Conservation (phyloP, 2,113 vertebrate genomes). For the Sebastes fasciatus region DNA sequence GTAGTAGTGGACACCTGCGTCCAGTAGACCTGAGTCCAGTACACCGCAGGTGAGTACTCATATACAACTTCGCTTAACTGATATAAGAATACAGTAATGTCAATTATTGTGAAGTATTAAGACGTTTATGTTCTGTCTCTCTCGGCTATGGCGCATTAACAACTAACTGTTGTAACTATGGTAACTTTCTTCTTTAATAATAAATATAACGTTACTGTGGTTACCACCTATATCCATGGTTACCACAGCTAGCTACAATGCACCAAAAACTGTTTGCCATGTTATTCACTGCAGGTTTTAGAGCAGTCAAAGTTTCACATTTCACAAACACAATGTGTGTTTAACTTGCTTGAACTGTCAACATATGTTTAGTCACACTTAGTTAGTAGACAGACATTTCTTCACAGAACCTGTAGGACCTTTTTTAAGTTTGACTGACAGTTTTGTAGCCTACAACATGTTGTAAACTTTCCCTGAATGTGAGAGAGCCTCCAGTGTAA, state of each 20-base stretch:
- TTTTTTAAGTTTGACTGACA: not conserved
- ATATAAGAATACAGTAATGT: not conserved
- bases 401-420: too few relatives aligned
- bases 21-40: conserved; percentile 24
- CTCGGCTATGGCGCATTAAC: not conserved
- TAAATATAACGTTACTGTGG: not conserved
- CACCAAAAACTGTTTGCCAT: too few relatives aligned
- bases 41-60: conserved; percentile 50
- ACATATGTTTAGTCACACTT: too few relatives aligned
- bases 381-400: too few relatives aligned
- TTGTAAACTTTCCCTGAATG: conserved; percentile 16
- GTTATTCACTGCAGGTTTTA: too few relatives aligned
- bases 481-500: not conserved
- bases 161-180: not conserved
- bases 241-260: not conserved
- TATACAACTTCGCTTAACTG: not conserved
- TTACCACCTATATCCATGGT: not conserved
- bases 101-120: not conserved
- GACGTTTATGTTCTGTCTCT: not conserved
- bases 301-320: too few relatives aligned
- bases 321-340: too few relatives aligned
- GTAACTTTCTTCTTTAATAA: conserved; percentile 19
- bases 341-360: too few relatives aligned
- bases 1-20: conserved; percentile 50
- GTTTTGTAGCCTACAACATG: not conserved